Evolutionary conservation across 2,113 vertebrate genomes (phyloP).

Genomic region (Calyptommatus sinebrachiatus): DNA sequence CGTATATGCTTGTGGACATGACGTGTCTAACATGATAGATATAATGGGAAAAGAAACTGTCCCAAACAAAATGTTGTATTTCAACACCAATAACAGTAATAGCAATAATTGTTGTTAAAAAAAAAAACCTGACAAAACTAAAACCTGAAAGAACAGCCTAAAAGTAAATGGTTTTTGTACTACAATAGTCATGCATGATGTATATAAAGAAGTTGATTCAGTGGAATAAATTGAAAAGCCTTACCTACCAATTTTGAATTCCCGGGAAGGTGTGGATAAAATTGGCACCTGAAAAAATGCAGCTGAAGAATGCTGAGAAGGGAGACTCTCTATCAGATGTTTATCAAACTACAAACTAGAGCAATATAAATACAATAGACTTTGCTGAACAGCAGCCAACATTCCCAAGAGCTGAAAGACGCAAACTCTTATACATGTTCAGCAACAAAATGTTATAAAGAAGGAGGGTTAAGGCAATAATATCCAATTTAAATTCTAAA

Average conservation of each 20-base stretch:
- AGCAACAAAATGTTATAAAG: neutral
- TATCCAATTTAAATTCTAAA: slow-evolving; percentile 19
- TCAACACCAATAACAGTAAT: no score
- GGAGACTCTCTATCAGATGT: neutral
- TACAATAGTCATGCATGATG: neutral
- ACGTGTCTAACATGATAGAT: no score
- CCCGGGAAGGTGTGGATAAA: neutral
- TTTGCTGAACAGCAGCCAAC: neutral
- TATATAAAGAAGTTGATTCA: neutral
- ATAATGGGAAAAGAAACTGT: no score
- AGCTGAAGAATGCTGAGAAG: neutral
- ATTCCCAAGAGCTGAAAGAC: neutral
- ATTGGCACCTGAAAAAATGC: neutral
- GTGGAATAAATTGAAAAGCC: neutral
- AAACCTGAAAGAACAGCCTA: neutral
- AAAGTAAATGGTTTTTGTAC: neutral
- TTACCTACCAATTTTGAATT: neutral
- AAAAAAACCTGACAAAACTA: no score
- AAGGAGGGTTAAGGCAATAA: neutral
- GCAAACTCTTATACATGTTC: neutral
- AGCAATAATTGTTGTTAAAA: no score
- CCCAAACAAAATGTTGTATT: no score
- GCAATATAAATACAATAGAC: neutral
- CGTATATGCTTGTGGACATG: no score
- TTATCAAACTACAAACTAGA: neutral